phyloP scores from a whole-genome alignment of 2,888 invertebrate genomes.

The Augiades crinisus region DNA sequence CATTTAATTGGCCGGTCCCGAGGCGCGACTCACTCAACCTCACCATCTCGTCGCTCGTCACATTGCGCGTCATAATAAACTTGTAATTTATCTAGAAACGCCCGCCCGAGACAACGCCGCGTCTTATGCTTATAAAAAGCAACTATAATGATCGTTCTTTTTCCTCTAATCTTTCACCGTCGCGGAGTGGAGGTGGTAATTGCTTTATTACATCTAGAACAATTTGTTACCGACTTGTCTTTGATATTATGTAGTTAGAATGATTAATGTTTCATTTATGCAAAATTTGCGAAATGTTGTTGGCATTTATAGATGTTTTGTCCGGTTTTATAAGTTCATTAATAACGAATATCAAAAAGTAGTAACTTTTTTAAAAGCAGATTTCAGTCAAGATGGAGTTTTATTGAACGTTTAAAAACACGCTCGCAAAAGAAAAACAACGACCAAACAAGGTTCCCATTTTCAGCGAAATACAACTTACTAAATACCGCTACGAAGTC shows the following conservation, averaged over 20 bases:
- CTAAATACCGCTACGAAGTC: conserved; percentile 2
- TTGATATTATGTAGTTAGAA: conserved; percentile 14
- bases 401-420: too few relatives aligned
- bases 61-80: conserved; percentile 43
- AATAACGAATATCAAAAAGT: too few relatives aligned
- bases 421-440: background rate
- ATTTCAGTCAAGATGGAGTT: too few relatives aligned
- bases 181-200: conserved; percentile 20
- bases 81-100: conserved; percentile 40
- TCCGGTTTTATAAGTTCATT: background rate
- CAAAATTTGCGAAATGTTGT: conserved; percentile 2
- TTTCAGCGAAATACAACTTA: background rate
- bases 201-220: conserved; percentile 25
- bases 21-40: conserved; percentile 40
- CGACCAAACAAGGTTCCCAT: background rate
- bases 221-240: conserved; percentile 21
- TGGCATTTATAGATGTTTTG: background rate
- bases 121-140: conserved; percentile 20
- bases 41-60: conserved; percentile 36
- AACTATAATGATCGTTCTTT: conserved; percentile 24
- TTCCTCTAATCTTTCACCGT: conserved; percentile 24
- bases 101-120: conserved; percentile 13
- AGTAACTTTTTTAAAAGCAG: too few relatives aligned
- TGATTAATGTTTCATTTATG: conserved; percentile 14
- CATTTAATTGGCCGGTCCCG: conserved; percentile 47